Percentiles rank a stretch among this genome's conserved stretches.
Conservation (phyloP, 2,888 invertebrate species). For the Agonopterix heracliana region DNA sequence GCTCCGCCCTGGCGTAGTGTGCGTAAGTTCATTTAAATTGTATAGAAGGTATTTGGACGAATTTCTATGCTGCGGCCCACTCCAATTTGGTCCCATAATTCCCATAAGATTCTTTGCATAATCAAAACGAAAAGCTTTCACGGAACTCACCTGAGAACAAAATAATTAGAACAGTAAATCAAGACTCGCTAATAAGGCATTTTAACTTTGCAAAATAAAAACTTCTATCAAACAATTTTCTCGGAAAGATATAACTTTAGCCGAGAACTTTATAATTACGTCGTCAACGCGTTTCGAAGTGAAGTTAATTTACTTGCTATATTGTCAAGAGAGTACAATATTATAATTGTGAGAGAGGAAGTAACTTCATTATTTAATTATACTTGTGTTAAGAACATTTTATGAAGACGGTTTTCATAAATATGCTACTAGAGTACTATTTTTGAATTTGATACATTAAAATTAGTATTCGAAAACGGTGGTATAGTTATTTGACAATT, state of each 20-base stretch:
- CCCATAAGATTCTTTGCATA: too few relatives aligned
- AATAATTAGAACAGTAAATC: slow-evolving; percentile 3
- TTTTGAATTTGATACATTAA: too few relatives aligned
- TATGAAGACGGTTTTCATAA: background rate
- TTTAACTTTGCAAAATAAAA: slow-evolving; percentile 5
- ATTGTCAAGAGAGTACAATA: background rate
- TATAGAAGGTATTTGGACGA: too few relatives aligned
- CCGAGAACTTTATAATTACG: slow-evolving; percentile 8
- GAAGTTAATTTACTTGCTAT: slow-evolving; percentile 6
- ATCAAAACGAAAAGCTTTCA: too few relatives aligned
- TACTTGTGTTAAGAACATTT: background rate
- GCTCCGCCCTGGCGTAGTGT: too few relatives aligned
- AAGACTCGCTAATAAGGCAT: slow-evolving; percentile 4
- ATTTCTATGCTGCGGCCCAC: too few relatives aligned
- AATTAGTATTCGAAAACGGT: too few relatives aligned
- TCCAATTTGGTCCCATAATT: too few relatives aligned
- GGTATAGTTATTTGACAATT: too few relatives aligned
- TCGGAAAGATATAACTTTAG: slow-evolving; percentile 3
- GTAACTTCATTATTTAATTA: background rate
- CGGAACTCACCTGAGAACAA: too few relatives aligned
- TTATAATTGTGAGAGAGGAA: slow-evolving; percentile 2
- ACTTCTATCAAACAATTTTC: slow-evolving; percentile 9
- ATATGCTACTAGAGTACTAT: too few relatives aligned
- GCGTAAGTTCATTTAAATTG: too few relatives aligned
- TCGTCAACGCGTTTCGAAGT: slow-evolving; percentile 4